Base-by-base conservation (phyloP, 2,888 invertebrate genomes). In the Acanthosoma haemorrhoidale region DNA sequence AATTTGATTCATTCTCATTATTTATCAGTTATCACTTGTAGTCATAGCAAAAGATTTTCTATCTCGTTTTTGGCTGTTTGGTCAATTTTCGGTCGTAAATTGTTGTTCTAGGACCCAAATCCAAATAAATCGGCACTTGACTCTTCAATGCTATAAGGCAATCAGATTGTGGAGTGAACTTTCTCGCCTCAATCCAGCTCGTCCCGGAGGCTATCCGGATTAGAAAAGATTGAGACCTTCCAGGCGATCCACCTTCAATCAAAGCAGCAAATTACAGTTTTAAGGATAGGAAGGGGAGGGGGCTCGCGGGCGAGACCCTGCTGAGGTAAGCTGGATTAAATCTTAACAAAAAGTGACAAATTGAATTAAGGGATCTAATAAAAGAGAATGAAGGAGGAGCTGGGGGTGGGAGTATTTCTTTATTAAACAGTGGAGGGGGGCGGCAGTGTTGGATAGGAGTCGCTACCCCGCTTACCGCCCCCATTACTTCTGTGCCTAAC, bases 341-440 rank as follows among this genome's bases (percentile, higher is more conserved):
- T 69, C 69, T 69, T 69, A 69, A 69, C 69, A 69, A 69, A 69
- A 69, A 69, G 69, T 69, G 69, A 69, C 69, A 69, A 69, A 69
- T 69, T 69, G 69, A 69, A 69, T 69, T 69, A 69, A 38, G 60
- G 60, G 38, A 39, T 69, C 60, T 69, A 69, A 69, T 69, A 69
- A 69, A 69, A 69, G 69, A 21, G 61, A 69, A 69, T 38, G 69
- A 61, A 69, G 61, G 43, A 57, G 68, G 9, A 15, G 39, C 11
- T 13, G 18, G 60, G 43, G 18, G n/a, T 36, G 36, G 38, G 61
- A 29, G 69, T 69, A 69, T 69, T 69, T 69, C 69, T 69, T 69
- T 69, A 69, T 69, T 69, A 69, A 69, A 60, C 69, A 69, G 64
- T 8, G 21, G 38, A n/a, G 0, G 15, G 68, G 59, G 18, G 38